Conservation (phyloP, 2,888 invertebrate species). For the Crossocerus cetratus region DNA sequence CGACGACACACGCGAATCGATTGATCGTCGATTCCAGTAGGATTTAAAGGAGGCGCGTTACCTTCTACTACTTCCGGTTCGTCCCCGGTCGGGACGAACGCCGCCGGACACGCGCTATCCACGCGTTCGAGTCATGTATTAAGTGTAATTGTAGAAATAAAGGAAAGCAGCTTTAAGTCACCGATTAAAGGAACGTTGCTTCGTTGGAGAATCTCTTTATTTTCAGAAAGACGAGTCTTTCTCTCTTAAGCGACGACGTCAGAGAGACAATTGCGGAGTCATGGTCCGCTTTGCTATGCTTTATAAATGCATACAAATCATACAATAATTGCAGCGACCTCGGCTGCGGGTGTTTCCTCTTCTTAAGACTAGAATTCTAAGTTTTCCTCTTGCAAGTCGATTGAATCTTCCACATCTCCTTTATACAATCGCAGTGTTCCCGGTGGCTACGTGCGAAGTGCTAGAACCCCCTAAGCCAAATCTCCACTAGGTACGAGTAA, state of each 20-base stretch:
- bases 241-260: too few relatives aligned
- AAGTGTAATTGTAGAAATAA: constrained; percentile 55
- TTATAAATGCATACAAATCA: constrained; percentile 39
- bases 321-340: constrained; percentile 25
- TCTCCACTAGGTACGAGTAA: too few relatives aligned
- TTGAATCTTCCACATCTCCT: too few relatives aligned
- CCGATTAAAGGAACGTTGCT: constrained; percentile 8
- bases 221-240: constrained; percentile 31
- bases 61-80: constrained; percentile 19
- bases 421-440: too few relatives aligned
- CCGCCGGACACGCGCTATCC: constrained; percentile 16
- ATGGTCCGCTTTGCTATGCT: constrained; percentile 34
- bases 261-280: too few relatives aligned
- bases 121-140: constrained; percentile 35
- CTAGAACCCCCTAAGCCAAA: too few relatives aligned
- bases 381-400: too few relatives aligned
- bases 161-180: constrained; percentile 35
- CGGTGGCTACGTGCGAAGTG: too few relatives aligned
- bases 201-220: constrained; percentile 32
- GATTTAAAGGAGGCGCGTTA: too few relatives aligned
- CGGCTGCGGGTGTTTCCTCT: neutral
- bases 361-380: too few relatives aligned
- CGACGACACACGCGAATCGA: too few relatives aligned
- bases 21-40: too few relatives aligned
- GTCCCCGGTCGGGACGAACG: constrained; percentile 25